phyloP scores from a whole-genome alignment of 2,888 invertebrate genomes.

The Microplitis manilae region DNA sequence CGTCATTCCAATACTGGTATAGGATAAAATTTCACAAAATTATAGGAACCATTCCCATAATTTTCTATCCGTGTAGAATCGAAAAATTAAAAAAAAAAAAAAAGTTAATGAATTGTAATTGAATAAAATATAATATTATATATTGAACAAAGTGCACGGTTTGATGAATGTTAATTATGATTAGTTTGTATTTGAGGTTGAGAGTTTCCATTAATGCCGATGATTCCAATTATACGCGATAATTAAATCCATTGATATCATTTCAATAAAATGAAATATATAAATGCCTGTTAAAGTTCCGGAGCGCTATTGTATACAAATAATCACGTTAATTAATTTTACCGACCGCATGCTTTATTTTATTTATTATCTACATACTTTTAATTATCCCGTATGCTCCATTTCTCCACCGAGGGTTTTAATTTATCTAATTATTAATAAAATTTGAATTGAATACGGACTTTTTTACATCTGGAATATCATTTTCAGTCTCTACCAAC shows the following conservation, averaged over 20 bases:
- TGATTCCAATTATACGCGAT: slow-evolving; percentile 3
- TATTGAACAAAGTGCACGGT: not conserved
- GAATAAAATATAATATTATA: not conserved
- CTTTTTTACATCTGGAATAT: no score
- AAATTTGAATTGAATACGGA: no score
- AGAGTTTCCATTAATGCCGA: not conserved
- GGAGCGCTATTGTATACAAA: not conserved
- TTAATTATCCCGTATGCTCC: not conserved
- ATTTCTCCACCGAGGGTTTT: not conserved
- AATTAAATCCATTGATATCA: slow-evolving; percentile 7
- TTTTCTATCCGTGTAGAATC: no score
- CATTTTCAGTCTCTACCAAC: no score
- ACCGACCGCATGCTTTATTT: not conserved
- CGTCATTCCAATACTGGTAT: no score
- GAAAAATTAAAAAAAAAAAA: not conserved
- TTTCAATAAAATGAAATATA: slow-evolving; percentile 5
- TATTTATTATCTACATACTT: not conserved
- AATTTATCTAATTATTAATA: no score
- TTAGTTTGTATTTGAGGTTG: not conserved
- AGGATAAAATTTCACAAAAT: no score
- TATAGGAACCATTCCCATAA: no score
- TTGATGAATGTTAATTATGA: not conserved
- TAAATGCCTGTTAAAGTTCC: not conserved
- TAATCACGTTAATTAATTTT: slow-evolving; percentile 6
- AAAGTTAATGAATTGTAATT: not conserved